phyloP scores from a whole-genome alignment of 2,888 invertebrate species.

The Synergus japonicus region DNA sequence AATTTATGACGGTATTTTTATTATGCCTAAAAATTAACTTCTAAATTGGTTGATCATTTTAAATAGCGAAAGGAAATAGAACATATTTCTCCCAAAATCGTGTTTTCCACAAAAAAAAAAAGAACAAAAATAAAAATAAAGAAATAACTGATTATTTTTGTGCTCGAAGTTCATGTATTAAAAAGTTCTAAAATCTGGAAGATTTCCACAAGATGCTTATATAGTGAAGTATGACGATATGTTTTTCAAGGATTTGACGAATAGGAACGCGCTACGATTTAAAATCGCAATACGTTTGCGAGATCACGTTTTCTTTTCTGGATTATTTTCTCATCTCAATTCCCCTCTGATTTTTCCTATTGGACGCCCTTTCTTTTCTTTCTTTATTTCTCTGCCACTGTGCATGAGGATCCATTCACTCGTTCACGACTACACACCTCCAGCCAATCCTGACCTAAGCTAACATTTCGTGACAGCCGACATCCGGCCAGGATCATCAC shows the following conservation, averaged over 20 bases:
- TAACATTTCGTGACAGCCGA: conserved; percentile 68
- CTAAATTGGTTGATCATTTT: not conserved
- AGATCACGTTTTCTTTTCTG: conserved; percentile 55
- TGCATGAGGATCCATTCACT: conserved; percentile 46
- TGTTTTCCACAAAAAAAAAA: too few species aligned
- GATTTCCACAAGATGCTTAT: not conserved
- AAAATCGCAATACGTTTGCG: conserved; percentile 58
- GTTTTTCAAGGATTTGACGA: not conserved
- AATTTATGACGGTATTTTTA: conserved; percentile 2
- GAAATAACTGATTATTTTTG: not conserved
- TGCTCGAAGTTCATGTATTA: not conserved
- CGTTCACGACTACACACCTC: conserved; percentile 44
- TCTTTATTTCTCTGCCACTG: conserved; percentile 37
- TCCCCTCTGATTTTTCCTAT: conserved; percentile 6
- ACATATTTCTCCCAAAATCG: too few species aligned
- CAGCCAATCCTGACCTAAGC: conserved; percentile 63
- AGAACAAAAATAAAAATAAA: not conserved
- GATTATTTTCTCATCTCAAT: not conserved
- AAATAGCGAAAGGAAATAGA: not conserved
- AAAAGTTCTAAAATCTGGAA: not conserved
- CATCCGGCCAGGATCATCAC: conserved; percentile 67
- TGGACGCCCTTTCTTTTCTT: not conserved
- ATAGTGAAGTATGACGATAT: too few species aligned
- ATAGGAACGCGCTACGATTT: conserved; percentile 43
- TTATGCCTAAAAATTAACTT: not conserved